Conservation (phyloP, 30 jellyfish, hydroid and myxozoan genomes). For the Aurelia aurita complex sp. Pacific region DNA sequence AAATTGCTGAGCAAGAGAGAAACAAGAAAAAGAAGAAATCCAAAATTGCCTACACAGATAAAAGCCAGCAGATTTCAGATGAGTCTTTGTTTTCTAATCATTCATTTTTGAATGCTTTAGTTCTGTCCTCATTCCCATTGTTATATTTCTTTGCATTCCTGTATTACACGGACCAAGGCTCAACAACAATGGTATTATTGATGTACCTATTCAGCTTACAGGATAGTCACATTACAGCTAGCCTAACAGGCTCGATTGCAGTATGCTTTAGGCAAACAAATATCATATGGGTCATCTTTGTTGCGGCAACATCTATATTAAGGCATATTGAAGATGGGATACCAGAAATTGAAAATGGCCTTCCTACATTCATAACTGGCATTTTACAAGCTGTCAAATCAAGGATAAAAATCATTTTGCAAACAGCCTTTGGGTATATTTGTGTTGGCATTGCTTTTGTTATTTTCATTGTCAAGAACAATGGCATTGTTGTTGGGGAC, state of each 20-base stretch:
- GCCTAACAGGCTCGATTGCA: constrained; percentile 77
- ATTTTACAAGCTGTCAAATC: constrained; percentile 11
- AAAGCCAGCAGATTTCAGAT: not conserved
- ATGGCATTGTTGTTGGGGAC: constrained; percentile 98
- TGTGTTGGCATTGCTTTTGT: constrained; percentile 60
- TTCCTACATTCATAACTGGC: not conserved
- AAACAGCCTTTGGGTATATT: constrained; percentile 58
- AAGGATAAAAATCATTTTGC: constrained; percentile 3
- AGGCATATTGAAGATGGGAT: constrained; percentile 24
- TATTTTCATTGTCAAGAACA: constrained; percentile 69
- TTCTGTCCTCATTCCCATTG: constrained; percentile 70
- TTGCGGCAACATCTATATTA: constrained; percentile 56
- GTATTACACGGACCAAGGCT: constrained; percentile 97
- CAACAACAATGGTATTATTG: constrained; percentile 74
- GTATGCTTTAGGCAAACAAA: constrained; percentile 94
- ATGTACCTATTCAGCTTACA: constrained; percentile 62
- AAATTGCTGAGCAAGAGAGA: not conserved
- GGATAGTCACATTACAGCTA: constrained; percentile 65
- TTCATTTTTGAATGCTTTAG: constrained; percentile 63
- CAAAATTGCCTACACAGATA: not conserved
- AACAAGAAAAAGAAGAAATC: not conserved
- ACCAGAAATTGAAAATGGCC: constrained; percentile 18
- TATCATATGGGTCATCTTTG: constrained; percentile 90
- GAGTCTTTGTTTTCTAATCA: not conserved
- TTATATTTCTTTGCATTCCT: constrained; percentile 80